Percentiles rank a stretch among this genome's conserved stretches.
These are phyloP conservation scores for Augiades crinisus DNA, from an alignment of 2,888 invertebrate species.

Conservation along the genomic window DNA sequence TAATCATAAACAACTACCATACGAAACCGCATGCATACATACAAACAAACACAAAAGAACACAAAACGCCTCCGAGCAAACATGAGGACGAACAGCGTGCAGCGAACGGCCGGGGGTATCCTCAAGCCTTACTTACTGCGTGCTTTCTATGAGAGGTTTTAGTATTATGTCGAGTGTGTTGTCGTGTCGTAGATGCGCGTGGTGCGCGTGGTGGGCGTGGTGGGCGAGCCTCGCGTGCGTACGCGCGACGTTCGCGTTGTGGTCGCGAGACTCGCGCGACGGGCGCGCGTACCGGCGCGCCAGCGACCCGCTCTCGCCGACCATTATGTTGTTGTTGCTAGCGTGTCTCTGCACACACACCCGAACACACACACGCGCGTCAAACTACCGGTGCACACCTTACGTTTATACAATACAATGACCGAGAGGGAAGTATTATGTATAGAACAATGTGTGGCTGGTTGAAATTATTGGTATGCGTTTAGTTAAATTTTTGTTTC, in stretches of 20 bases:
- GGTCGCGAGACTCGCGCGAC: constrained; percentile 56
- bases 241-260: constrained; percentile 72
- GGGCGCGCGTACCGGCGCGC: constrained; percentile 71
- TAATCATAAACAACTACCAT: constrained; percentile 36
- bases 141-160: constrained; percentile 81
- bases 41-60: constrained; percentile 38
- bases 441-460: not conserved
- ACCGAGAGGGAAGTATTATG: constrained; percentile 14
- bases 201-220: constrained; percentile 44
- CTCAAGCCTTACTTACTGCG: constrained; percentile 77
- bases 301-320: constrained; percentile 75
- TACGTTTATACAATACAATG: constrained; percentile 39
- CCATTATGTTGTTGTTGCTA: constrained; percentile 82
- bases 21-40: constrained; percentile 58
- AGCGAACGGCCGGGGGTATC: constrained; percentile 57
- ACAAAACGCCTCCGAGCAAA: constrained; percentile 41
- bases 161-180: constrained; percentile 81
- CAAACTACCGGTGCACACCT: constrained; percentile 68
- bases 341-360: constrained; percentile 80
- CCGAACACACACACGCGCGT: constrained; percentile 66
- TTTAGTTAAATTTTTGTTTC: not conserved
- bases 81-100: constrained; percentile 61
- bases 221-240: constrained; percentile 64
- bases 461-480: constrained; percentile 1
- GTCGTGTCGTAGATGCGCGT: constrained; percentile 63